Evolutionary conservation across 53 echinoderm and acorn worm species (phyloP).

Genomic region (Patiria pectinifera): DNA sequence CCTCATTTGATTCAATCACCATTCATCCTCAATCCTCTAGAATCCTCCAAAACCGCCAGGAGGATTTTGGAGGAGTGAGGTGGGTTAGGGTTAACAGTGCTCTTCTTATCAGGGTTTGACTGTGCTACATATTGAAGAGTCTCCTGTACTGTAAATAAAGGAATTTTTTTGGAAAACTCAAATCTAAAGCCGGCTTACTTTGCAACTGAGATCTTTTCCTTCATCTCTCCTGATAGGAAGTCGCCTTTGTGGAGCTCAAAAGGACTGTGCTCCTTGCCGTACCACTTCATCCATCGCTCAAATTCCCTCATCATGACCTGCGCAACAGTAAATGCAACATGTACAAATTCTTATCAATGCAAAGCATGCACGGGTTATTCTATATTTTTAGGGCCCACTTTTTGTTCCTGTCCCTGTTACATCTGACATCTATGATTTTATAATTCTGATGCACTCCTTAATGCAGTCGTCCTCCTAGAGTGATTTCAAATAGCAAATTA

Average conservation of each 20-base stretch:
- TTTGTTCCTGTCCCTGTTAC: too few species aligned
- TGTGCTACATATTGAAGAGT: neutral
- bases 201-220: conserved; percentile 83
- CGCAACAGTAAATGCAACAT: neutral
- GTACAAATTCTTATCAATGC: neutral
- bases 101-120: too few species aligned
- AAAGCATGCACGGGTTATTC: neutral
- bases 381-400: too few species aligned
- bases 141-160: neutral
- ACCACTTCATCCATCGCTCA: conserved; percentile 97
- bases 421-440: too few species aligned
- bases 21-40: too few species aligned
- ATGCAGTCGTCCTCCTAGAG: neutral
- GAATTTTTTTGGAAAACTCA: neutral
- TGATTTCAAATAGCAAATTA: neutral
- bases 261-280: conserved; percentile 95
- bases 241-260: conserved; percentile 86
- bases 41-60: too few species aligned
- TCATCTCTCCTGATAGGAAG: conserved; percentile 85
- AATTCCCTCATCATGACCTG: conserved; percentile 91
- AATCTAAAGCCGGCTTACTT: conserved; percentile 69
- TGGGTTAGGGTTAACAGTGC: too few species aligned
- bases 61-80: too few species aligned
- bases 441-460: too few species aligned
- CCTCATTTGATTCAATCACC: too few species aligned